Conservation (phyloP, 1,140 invertebrate genomes). For the Monochamus saltuarius region DNA sequence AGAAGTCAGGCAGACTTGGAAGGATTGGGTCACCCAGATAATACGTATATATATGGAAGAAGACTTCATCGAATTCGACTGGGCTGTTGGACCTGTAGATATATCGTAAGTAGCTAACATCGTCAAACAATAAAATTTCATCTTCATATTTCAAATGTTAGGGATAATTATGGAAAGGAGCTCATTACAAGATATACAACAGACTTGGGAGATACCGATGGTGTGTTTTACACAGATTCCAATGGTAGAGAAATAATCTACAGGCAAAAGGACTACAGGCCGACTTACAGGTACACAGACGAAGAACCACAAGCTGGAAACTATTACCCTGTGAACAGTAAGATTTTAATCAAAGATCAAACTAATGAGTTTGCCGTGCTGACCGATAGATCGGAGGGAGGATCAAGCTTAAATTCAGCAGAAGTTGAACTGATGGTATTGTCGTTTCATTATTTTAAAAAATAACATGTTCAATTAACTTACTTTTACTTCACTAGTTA, state of each 20-base stretch:
- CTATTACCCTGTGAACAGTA: conserved; percentile 88
- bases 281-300: conserved; percentile 71
- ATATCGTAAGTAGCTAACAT: conserved; percentile 60
- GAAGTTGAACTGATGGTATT: conserved; percentile 72
- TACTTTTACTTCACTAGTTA: no score
- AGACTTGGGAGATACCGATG: conserved; percentile 50
- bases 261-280: conserved; percentile 68
- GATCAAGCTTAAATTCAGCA: conserved; percentile 70
- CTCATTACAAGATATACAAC: conserved; percentile 56
- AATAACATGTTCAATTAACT: no score
- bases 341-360: conserved; percentile 58
- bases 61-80: conserved; percentile 82
- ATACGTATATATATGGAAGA: conserved; percentile 71
- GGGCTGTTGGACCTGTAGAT: conserved; percentile 92
- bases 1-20: conserved; percentile 79
- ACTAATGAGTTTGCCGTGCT: conserved; percentile 64
- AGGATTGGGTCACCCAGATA: conserved; percentile 79
- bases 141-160: no score
- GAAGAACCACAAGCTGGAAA: conserved; percentile 78
- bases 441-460: no score
- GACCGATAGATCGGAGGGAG: conserved; percentile 78
- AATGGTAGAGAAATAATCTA: conserved; percentile 68
- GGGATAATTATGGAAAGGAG: conserved; percentile 60
- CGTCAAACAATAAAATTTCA: no score
- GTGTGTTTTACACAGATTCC: conserved; percentile 67